Base-by-base conservation (phyloP, 2,888 invertebrate genomes). In the Sphaeridia pumilis region DNA sequence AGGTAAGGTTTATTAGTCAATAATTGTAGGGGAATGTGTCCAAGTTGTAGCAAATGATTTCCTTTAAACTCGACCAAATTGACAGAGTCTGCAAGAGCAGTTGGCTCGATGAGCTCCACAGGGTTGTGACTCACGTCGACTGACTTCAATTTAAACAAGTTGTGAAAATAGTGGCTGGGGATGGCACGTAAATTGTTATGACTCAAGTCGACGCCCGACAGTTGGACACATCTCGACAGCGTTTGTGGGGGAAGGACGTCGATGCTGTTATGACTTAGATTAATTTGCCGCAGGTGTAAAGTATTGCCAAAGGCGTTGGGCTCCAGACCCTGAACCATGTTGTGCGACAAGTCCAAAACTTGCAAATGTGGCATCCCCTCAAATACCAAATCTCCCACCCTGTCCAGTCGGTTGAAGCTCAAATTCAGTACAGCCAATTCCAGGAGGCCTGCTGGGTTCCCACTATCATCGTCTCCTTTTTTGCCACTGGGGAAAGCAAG, bases 81-180 rank as follows among this genome's bases (percentile, higher is more conserved):
- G 25, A 52, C 43, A 43, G 46, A 47, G 21, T 52, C 52, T 22
- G 25, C 24, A 20, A 52, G 31, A n/a, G 43, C 25, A 21, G 2
- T 2, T 2, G 24, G 20, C 21, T 31, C 34, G 1, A 52, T 35
- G 1, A 7, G 7, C 17, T 28, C 24, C 22, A 52, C 28, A 3
- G 47, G 52, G 43, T 52, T 52, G n/a, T 22, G 20, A 22, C 52
- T 52, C 42, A 52, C 12, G 26, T 52, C 52, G 1, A 52, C 7
- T 34, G 31, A 52, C 20, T 41, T 42, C 34, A 52, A 34, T 28
- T 52, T 52, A 22, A 52, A 52, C 17, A 52, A 28, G 31, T 46
- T 52, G 31, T 46, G 38, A 34, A 52, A 52, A 21, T 28, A 41
- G 14, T 17, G 27, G 21, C 27, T 26, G 24, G 27, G 12, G 12